phyloP scores from a whole-genome alignment of 2,797 vertebrate species.

The Rhinogobio ventralis region DNA sequence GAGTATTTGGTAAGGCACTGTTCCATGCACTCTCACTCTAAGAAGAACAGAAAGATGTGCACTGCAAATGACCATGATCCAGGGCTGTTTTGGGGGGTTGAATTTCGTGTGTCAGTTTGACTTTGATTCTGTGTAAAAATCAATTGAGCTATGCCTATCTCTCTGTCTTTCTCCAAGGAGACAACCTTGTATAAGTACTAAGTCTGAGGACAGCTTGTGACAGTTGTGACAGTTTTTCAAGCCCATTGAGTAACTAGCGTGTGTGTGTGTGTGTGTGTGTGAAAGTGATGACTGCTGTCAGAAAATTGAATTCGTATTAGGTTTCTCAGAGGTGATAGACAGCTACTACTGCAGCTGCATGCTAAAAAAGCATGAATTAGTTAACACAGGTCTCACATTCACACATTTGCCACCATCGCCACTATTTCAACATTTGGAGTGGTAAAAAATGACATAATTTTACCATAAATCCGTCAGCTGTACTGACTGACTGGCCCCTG shows the following conservation, averaged over 20 bases:
- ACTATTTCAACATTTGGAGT: neutral
- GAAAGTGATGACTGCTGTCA: slow-evolving; percentile 17
- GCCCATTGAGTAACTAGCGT: neutral
- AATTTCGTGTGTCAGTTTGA: slow-evolving; percentile 30
- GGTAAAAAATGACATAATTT: neutral
- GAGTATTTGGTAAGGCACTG: neutral
- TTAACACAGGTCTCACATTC: slow-evolving; percentile 11
- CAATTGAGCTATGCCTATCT: slow-evolving; percentile 13
- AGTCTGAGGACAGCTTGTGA: slow-evolving; percentile 66
- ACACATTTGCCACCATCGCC: neutral
- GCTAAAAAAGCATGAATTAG: neutral
- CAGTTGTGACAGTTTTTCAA: slow-evolving; percentile 51
- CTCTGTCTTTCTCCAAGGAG: slow-evolving; percentile 41
- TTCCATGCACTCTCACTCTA: neutral
- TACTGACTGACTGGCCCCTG: neutral
- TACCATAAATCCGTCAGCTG: neutral
- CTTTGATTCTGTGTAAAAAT: slow-evolving; percentile 28
- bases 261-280: neutral
- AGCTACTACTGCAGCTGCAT: neutral
- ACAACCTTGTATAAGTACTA: slow-evolving; percentile 28
- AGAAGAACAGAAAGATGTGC: slow-evolving; percentile 3
- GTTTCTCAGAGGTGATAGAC: neutral
- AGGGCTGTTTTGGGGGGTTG: neutral
- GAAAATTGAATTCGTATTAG: neutral
- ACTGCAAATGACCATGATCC: slow-evolving; percentile 5